Evolutionary conservation across 2,797 vertebrate species (phyloP).

Genomic region (Xenopus petersii): DNA sequence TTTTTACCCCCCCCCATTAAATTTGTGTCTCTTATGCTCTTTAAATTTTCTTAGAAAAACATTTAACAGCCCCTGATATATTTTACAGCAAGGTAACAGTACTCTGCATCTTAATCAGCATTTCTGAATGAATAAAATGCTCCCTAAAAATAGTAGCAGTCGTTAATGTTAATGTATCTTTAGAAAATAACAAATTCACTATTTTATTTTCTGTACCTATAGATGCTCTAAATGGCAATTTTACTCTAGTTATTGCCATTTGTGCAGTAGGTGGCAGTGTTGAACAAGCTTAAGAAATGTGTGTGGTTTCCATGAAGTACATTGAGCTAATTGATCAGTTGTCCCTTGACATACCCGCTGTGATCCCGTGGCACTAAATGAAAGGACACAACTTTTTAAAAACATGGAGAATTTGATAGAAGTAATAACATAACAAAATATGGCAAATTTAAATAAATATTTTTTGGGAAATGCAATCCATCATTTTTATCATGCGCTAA

Average conservation of each 20-base stretch:
- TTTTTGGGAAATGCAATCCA: conserved; percentile 22
- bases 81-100: too few relatives aligned
- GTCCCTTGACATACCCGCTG: neutral
- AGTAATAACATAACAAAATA: conserved; percentile 24
- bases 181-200: too few relatives aligned
- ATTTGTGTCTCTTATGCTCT: too few relatives aligned
- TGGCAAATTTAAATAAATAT: conserved; percentile 23
- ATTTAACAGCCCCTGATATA: too few relatives aligned
- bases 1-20: too few relatives aligned
- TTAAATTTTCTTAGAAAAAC: too few relatives aligned
- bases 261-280: conserved; percentile 32
- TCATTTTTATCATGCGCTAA: conserved; percentile 36
- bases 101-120: too few relatives aligned
- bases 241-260: neutral
- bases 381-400: conserved; percentile 19
- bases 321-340: conserved; percentile 8
- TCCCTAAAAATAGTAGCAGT: too few relatives aligned
- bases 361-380: conserved; percentile 15
- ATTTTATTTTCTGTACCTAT: too few relatives aligned
- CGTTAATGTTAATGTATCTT: too few relatives aligned
- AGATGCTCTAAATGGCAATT: too few relatives aligned
- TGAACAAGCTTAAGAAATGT: conserved; percentile 1
- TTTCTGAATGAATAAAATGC: too few relatives aligned
- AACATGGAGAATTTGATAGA: conserved; percentile 17
- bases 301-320: neutral